Percentiles rank a stretch among this genome's conserved stretches.
phyloP scores from a whole-genome alignment of 2,888 invertebrate species.

The Tricholauxania praeusta region DNA sequence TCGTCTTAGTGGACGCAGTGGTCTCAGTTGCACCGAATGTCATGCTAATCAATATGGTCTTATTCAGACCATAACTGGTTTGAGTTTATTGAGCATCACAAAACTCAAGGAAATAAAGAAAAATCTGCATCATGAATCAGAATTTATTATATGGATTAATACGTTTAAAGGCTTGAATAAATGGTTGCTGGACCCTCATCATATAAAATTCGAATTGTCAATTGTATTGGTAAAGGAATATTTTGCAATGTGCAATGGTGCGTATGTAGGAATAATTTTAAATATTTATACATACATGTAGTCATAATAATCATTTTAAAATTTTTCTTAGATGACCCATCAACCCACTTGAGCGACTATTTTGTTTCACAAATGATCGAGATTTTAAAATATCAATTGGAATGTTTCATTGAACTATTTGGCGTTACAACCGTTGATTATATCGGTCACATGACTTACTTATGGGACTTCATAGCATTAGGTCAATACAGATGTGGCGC shows the following conservation, averaged over 20 bases:
- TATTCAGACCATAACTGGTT: constrained; percentile 31
- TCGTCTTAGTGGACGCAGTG: not conserved
- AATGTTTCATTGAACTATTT: constrained; percentile 40
- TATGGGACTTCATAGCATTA: constrained; percentile 56
- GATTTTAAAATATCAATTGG: constrained; percentile 47
- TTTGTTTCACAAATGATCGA: constrained; percentile 48
- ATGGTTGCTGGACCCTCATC: constrained; percentile 50
- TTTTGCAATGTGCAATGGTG: constrained; percentile 46
- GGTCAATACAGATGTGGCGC: constrained; percentile 46
- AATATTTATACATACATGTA: constrained; percentile 38
- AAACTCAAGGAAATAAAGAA: not conserved
- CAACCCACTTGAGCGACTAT: constrained; percentile 30
- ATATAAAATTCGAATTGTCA: constrained; percentile 47
- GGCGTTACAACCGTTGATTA: constrained; percentile 49
- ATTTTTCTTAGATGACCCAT: too few relatives aligned
- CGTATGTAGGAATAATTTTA: constrained; percentile 36
- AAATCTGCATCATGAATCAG: constrained; percentile 40
- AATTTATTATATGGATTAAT: not conserved
- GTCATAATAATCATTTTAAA: constrained; percentile 24
- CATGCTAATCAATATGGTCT: constrained; percentile 49
- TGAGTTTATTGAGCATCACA: constrained; percentile 32
- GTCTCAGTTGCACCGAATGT: constrained; percentile 45
- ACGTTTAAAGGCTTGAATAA: constrained; percentile 37
- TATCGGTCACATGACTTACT: constrained; percentile 46
- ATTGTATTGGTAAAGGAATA: constrained; percentile 41